A percentile compares a stretch with the other conserved stretches of the same genome.
phyloP scores from a whole-genome alignment of 2,113 vertebrate species.

The Corvus cornix region DNA sequence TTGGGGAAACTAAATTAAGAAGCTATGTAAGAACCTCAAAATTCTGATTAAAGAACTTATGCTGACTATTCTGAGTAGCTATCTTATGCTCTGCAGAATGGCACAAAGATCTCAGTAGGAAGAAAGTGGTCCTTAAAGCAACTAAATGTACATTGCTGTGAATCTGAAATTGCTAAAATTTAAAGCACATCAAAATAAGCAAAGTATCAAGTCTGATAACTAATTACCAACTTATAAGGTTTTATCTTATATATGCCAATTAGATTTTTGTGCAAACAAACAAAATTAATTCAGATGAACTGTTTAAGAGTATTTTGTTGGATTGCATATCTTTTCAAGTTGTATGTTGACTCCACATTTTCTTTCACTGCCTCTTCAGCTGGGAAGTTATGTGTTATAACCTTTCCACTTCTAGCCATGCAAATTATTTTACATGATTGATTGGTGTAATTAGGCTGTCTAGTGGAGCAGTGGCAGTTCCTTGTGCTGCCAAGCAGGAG shows the following conservation, averaged over 20 bases:
- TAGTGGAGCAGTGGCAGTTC: not conserved
- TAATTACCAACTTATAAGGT: not conserved
- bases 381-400: not conserved
- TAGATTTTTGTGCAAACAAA: not conserved
- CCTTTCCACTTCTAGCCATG: not conserved
- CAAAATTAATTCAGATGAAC: not conserved
- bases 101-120: not conserved
- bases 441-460: slow-evolving; percentile 46
- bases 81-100: not conserved
- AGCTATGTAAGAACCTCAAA: not conserved
- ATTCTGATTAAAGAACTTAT: not conserved
- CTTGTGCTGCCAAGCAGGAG: slow-evolving; percentile 15
- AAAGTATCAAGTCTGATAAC: not conserved
- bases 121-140: not conserved
- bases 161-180: not conserved
- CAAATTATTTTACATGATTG: slow-evolving; percentile 22
- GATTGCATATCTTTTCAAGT: not conserved
- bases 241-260: not conserved
- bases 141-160: not conserved
- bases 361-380: not conserved
- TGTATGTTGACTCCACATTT: not conserved
- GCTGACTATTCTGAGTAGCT: not conserved
- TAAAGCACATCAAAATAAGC: not conserved
- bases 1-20: not conserved
- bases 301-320: not conserved